Base-by-base conservation (phyloP, 2,888 invertebrate species). In the Protodeltote pygarga region DNA sequence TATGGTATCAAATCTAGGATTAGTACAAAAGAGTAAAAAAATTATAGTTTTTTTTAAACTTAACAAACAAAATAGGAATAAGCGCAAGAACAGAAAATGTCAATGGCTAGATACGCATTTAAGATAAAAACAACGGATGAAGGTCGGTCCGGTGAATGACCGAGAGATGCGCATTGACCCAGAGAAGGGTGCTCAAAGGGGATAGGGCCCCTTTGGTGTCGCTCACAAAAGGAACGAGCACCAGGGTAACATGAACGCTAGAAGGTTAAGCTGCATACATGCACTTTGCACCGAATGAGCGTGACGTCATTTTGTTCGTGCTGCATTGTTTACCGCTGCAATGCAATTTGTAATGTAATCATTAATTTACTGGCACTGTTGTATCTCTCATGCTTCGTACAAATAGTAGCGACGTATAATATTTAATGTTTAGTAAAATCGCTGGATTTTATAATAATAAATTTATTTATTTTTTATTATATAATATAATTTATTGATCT, bases 161-260 rank as follows among this genome's bases (percentile, higher is more conserved):
- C 89, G 81, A 75, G 67, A 78, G 75, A 83, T 81, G 85, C 77
- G 75, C 83, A 78, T 75, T 91, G 91, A 89, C 90, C 91, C 88
- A 89, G 76, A 88, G 89, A 91, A 91, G 91, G 90, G 91, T 87
- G 87, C 79, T 77, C 79, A 74, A 89, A 89, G 90, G 89, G 91
- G 91, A 87, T 91, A 91, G 91, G 91, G 91, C 92, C 92, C 84
- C 92, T 91, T 91, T 91, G 81, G 89, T 88, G 88, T 87, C 82
- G 81, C 77, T 83, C 73, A 83, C 84, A 86, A 87, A 92, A 92
- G 92, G 92, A 91, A 88, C 82, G 79, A 76, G 61, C 86, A 92
- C 90, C 82, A 92, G 89, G 89, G 74, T 74, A 65, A 73, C 89
- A 92, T 88, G 74, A 88, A 83, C 67, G 77, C 79, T 61, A 85